Conservation (phyloP, 2,113 vertebrate genomes). For the Tichodroma muraria region DNA sequence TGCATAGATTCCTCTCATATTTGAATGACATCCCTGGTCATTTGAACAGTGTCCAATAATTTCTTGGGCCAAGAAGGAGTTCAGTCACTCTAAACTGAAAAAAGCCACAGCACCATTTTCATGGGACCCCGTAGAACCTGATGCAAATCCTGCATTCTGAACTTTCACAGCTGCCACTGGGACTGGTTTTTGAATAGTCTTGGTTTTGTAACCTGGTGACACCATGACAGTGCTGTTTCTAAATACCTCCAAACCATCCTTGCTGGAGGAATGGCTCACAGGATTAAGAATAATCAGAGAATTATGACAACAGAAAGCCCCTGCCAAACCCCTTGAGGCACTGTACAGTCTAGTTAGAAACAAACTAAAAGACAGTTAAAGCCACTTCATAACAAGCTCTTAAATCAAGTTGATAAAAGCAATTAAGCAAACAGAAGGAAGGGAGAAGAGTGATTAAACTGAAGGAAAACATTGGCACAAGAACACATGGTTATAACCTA, state of each 20-base stretch:
- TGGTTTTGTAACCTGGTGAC: neutral
- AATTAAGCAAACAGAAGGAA: constrained; percentile 25
- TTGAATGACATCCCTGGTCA: neutral
- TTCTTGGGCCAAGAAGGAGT: neutral
- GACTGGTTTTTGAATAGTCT: neutral
- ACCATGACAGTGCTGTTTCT: neutral
- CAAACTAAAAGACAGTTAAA: constrained; percentile 13
- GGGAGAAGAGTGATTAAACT: neutral
- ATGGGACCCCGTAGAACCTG: neutral
- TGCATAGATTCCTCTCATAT: neutral
- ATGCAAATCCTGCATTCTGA: neutral
- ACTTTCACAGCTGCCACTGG: neutral
- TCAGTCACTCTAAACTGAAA: neutral
- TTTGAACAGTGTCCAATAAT: neutral
- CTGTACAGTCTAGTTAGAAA: neutral
- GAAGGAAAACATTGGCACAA: neutral
- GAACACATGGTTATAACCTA: neutral
- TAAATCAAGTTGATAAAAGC: constrained; percentile 47
- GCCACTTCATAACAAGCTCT: neutral
- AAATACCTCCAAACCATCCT: neutral
- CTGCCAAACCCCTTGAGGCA: neutral
- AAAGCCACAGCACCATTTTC: neutral
- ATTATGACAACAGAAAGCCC: neutral
- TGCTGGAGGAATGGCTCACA: neutral
- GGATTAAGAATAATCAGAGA: neutral